phyloP scores from a whole-genome alignment of 2,113 vertebrate species.

The Cottus gobio region DNA sequence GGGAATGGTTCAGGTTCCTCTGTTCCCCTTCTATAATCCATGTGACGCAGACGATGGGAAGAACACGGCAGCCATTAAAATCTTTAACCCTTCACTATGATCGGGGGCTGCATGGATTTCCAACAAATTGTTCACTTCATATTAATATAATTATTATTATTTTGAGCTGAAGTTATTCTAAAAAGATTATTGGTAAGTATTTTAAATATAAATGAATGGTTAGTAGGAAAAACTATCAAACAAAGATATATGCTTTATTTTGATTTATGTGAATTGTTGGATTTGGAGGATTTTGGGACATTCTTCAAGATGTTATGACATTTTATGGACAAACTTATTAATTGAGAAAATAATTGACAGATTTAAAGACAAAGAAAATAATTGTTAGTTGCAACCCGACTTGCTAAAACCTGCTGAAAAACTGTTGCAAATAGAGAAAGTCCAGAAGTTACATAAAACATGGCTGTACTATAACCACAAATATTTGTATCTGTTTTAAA shows the following conservation, averaged over 20 bases:
- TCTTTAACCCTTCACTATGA: constrained; percentile 79
- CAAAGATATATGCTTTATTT: neutral
- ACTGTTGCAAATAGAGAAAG: neutral
- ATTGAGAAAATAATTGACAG: neutral
- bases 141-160: neutral
- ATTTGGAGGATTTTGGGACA: neutral
- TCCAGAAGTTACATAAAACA: neutral
- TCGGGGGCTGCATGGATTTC: neutral
- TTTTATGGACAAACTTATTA: neutral
- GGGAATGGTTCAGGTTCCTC: constrained; percentile 56
- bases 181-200: neutral
- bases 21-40: constrained; percentile 80
- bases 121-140: neutral
- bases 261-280: neutral
- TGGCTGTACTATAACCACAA: neutral
- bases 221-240: neutral
- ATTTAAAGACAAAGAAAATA: neutral
- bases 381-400: neutral
- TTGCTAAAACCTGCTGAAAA: neutral
- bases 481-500: neutral
- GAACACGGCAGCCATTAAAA: constrained; percentile 68
- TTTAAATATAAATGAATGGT: neutral
- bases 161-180: neutral
- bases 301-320: neutral
- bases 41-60: constrained; percentile 74